A percentile compares a stretch with the other conserved stretches of the same genome.
These are phyloP conservation scores for Dromococcyx pavoninus DNA, from an alignment of 2,797 vertebrate species.

Conservation along the genomic window DNA sequence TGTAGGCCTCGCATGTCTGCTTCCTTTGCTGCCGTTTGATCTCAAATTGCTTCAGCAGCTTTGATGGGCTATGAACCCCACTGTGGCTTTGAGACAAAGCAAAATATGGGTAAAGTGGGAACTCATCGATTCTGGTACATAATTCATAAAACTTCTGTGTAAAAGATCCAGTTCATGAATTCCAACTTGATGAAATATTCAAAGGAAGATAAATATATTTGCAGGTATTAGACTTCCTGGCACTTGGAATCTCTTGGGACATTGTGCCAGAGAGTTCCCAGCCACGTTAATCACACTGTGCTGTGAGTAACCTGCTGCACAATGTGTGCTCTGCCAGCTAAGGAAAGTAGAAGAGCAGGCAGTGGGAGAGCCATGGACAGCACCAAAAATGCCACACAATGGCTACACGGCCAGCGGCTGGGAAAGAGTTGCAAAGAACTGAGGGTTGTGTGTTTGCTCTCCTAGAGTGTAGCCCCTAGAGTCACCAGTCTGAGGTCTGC, in stretches of 20 bases:
- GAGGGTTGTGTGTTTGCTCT: not conserved
- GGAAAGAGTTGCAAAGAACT: not conserved
- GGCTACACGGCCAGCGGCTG: fast-evolving
- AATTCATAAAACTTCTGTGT: constrained; percentile 69
- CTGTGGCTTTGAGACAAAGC: constrained; percentile 39
- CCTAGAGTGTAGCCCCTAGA: not conserved
- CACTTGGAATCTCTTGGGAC: constrained; percentile 57
- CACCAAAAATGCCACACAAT: fast-evolving
- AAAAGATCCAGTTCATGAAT: constrained; percentile 69
- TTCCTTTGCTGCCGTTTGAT: not conserved
- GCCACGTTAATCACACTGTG: not conserved
- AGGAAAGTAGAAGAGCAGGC: not conserved
- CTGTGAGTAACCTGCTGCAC: not conserved
- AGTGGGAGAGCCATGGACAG: not conserved
- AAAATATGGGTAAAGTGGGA: constrained; percentile 48
- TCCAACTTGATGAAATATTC: constrained; percentile 75
- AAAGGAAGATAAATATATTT: constrained; percentile 72
- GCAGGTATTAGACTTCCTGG: constrained; percentile 49
- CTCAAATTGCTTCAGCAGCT: constrained; percentile 37
- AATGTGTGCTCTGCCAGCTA: not conserved
- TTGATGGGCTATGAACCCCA: constrained; percentile 36
- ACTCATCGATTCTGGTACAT: constrained; percentile 65
- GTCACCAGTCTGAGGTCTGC: not conserved
- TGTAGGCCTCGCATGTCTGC: not conserved
- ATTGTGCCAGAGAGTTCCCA: constrained; percentile 31